Conservation (phyloP, 2,888 invertebrate species). For the Erannis defoliaria region DNA sequence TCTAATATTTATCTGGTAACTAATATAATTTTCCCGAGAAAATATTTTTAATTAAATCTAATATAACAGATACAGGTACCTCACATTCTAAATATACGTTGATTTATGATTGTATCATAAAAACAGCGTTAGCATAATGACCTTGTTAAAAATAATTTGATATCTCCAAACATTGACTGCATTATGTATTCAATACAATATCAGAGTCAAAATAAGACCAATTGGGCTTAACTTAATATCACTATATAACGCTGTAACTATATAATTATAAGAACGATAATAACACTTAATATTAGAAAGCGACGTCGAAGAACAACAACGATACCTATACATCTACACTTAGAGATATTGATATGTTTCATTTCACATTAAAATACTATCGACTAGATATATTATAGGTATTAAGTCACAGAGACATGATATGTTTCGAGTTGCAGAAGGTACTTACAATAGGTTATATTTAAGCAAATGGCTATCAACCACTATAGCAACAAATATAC, state of each 20-base stretch:
- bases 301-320: conserved; percentile 81
- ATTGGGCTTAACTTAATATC: too few species aligned
- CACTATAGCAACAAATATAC: conserved; percentile 44
- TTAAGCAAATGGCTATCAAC: conserved; percentile 50
- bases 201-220: too few species aligned
- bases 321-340: conserved; percentile 75
- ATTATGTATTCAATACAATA: too few species aligned
- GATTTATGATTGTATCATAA: not conserved
- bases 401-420: conserved; percentile 64
- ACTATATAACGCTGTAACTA: not conserved
- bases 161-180: too few species aligned
- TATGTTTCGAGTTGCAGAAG: conserved; percentile 63
- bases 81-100: not conserved
- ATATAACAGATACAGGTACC: too few species aligned
- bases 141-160: too few species aligned
- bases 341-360: conserved; percentile 64
- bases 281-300: conserved; percentile 54
- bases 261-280: conserved; percentile 2
- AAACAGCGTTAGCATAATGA: not conserved
- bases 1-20: conserved; percentile 46
- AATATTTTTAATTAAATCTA: not conserved
- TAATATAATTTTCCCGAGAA: not conserved
- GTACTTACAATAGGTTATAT: conserved; percentile 54
- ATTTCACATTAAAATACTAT: conserved; percentile 57
- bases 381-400: conserved; percentile 54